Conservation (phyloP, 30 jellyfish, hydroid and myxozoan genomes). For the Phacellophora camtschatica region DNA sequence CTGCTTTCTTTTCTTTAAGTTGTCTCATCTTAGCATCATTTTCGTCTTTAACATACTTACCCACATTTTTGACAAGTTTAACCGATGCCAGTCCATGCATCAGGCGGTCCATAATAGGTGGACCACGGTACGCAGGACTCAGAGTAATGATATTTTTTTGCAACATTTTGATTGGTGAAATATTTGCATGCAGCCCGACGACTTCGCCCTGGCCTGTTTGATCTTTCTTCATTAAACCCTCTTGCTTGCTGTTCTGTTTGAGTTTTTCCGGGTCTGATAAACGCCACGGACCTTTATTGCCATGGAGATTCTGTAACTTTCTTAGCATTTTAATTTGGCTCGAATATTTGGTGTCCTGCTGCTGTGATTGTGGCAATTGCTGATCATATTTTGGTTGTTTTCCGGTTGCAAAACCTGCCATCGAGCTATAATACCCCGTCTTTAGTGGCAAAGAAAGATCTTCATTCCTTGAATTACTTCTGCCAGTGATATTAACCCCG, state of each 20-base stretch:
- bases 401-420: background rate
- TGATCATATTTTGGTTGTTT: no score
- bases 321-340: conserved; percentile 39
- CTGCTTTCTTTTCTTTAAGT: background rate
- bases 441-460: background rate
- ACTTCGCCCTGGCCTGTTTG: background rate
- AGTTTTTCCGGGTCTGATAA: background rate
- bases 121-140: background rate
- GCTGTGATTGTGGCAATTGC: background rate
- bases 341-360: background rate
- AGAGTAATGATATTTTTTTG: background rate
- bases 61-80: background rate
- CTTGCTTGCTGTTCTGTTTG: background rate
- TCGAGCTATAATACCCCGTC: background rate
- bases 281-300: background rate
- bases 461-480: background rate
- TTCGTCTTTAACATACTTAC: background rate
- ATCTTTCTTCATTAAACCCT: background rate
- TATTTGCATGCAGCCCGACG: background rate
- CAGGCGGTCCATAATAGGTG: conserved; percentile 33
- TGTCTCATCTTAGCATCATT: background rate
- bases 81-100: conserved; percentile 16
- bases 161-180: conserved; percentile 16
- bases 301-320: background rate
- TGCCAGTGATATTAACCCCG: background rate